Conservation (phyloP, 1,140 invertebrate genomes). For the Rhynchophorus ferrugineus region DNA sequence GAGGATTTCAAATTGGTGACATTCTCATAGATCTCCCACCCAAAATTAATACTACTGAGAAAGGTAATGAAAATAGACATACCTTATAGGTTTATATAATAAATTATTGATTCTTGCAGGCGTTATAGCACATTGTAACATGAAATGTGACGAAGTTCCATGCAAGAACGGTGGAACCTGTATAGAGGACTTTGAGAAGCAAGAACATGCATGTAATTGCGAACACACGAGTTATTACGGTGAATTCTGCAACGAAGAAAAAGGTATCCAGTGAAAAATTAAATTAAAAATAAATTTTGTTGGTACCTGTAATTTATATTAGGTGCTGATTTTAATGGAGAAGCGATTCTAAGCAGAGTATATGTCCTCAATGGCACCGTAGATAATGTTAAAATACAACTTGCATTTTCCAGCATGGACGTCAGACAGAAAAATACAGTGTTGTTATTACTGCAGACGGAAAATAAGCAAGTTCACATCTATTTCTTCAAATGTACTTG, state of each 20-base stretch:
- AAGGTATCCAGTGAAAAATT: slow-evolving; percentile 41
- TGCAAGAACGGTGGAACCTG: slow-evolving; percentile 85
- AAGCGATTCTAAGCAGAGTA: slow-evolving; percentile 70
- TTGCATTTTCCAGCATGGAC: slow-evolving; percentile 76
- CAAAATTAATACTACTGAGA: slow-evolving; percentile 55
- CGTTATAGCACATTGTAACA: slow-evolving; percentile 72
- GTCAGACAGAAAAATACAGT: slow-evolving; percentile 66
- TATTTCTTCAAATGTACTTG: slow-evolving; percentile 1
- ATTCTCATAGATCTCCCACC: slow-evolving; percentile 67
- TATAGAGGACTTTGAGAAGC: slow-evolving; percentile 80
- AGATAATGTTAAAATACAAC: slow-evolving; percentile 65
- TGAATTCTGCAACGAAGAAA: slow-evolving; percentile 67
- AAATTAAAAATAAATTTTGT: background rate
- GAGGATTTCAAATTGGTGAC: slow-evolving; percentile 79
- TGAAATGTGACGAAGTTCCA: slow-evolving; percentile 79
- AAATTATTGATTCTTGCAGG: slow-evolving; percentile 41
- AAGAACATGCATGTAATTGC: slow-evolving; percentile 78
- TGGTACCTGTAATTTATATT: background rate
- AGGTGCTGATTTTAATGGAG: slow-evolving; percentile 76
- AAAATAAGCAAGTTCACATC: slow-evolving; percentile 58
- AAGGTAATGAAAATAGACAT: slow-evolving; percentile 44
- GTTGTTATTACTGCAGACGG: slow-evolving; percentile 69
- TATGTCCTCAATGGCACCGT: slow-evolving; percentile 64
- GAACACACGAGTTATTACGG: slow-evolving; percentile 82
- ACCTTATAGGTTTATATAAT: background rate